Base-by-base conservation (phyloP, 1,140 invertebrate species). In the Pogonomyrmex barbatus region DNA sequence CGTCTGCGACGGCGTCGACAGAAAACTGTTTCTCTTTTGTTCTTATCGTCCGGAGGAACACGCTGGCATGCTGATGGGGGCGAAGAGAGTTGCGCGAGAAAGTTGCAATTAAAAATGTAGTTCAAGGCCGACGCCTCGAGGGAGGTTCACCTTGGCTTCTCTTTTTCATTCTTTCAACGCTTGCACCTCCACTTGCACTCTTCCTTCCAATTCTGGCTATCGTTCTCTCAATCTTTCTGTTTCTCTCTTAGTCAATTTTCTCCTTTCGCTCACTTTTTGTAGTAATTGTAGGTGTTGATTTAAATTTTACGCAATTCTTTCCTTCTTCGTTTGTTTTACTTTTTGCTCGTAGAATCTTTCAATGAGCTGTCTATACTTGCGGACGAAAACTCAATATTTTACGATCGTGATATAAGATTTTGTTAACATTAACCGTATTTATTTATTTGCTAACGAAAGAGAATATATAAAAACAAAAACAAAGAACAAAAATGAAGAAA, bases 81-180 rank as follows among this genome's bases (percentile, higher is more conserved):
- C 68, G 50, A 78, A 77, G 73, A 54, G 65, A 71, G 63, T 39
- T 62, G 68, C 86, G 88, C 85, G 75, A 91, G 90, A 77, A 93
- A 92, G 90, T 91, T 83, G 92, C 93, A 95, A 95, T 95, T 95
- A 95, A 94, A 95, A 95, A 95, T 94, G 91, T 95, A 95, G 94
- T 94, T 94, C 94, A 95, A 95, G 94, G 94, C 92, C 92, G 88
- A 91, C 75, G 89, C 90, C 92, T 91, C 89, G 86, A 86, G 91
- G 88, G 87, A 91, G 78, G 77, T 87, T 92, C 91, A 92, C 91
- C 91, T 92, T 88, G 88, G 86, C 73, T 79, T 54, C 56, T 84
- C 68, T 86, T 84, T 84, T 77, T 89, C 68, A 68, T 67, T 87
- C 79, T 76, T 68, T 75, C 67, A 65, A 65, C 82, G 17, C 65